These are phyloP conservation scores for Diplazon laetatorius DNA, from an alignment of 2,888 invertebrate species.

Conservation along the genomic window DNA sequence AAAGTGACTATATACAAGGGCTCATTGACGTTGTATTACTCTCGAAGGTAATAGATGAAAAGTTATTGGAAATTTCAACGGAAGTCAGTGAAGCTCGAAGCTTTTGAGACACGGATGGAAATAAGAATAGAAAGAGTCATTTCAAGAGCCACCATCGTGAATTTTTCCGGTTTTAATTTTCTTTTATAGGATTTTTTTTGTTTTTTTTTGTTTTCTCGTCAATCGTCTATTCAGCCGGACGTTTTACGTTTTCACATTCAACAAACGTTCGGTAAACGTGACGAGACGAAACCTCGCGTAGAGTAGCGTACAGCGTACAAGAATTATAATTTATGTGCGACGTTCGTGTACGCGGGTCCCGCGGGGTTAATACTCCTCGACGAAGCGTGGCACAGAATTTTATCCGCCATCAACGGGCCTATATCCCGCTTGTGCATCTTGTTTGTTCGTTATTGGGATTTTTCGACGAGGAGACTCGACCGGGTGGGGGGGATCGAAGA, in stretches of 20 bases:
- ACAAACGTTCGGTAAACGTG: conserved; percentile 49
- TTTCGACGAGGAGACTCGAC: too few relatives aligned
- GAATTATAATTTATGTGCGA: conserved; percentile 56
- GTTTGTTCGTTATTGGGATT: conserved; percentile 4
- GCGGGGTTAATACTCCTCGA: conserved; percentile 39
- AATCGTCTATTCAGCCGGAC: conserved; percentile 37
- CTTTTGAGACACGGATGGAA: not conserved
- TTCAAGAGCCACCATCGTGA: not conserved
- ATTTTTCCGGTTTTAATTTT: conserved; percentile 1
- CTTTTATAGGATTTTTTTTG: not conserved
- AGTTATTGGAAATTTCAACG: not conserved
- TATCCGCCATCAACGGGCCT: conserved; percentile 7
- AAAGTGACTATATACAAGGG: too few relatives aligned
- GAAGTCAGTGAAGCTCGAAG: not conserved
- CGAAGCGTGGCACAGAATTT: conserved; percentile 27
- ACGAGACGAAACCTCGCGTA: conserved; percentile 51
- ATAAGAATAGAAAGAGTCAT: conserved; percentile 27
- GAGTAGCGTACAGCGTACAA: conserved; percentile 25
- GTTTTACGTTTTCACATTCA: conserved; percentile 56
- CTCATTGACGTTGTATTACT: too few relatives aligned
- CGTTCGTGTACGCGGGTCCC: conserved; percentile 12
- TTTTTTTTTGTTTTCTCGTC: conserved; percentile 7
- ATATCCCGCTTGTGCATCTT: conserved; percentile 17
- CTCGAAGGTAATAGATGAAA: not conserved
- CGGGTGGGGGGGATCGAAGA: too few relatives aligned